Base-by-base conservation (phyloP, 2,113 vertebrate genomes). In the Cyanoderma ruficeps region DNA sequence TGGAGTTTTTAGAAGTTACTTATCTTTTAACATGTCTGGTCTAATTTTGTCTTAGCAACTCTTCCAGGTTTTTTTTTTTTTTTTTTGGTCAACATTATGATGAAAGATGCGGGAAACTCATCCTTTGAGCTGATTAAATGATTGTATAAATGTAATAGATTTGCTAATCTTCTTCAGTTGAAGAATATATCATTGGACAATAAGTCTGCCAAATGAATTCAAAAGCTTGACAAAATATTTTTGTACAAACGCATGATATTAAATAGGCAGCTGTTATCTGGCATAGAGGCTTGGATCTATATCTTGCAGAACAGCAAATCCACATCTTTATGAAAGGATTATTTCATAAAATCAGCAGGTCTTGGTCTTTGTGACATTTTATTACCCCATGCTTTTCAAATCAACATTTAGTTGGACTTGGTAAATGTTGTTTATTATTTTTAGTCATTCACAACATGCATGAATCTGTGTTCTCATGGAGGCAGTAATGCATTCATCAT, bases 321-420 rank as follows among this genome's bases (percentile, higher is more conserved):
- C 24, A 60, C 15, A 10, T 84, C 93, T 91, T 67, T 23, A 72
- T 68, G 50, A 39, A 87, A 83, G 17, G 31, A 89, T 87, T 92
- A 61, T 91, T 92, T 83, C 8, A 67, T 92, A 93, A 95, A 93
- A 79, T 39, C 52, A 76, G 25, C 44, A 78, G 18, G 33, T 86
- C 90, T 85, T 89, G 79, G 59, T 95, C 89, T 89, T 91, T 56
- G 52, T 89, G 64, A 41, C 17, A 49, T 89, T 75, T 83, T 88
- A 68, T 95, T 92, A 44, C n/a, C 15, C 55, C 4, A 13, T 59
- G 35, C 25, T 91, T 91, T 92, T 91, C 78, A 94, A 93, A 90
- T 67, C n/a, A 88, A n/a, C 42, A 25, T 77, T 94, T 90, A 53
- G 80, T 79, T 93, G 35, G 71, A 67, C 74, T 90, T 79, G n/a